Evolutionary conservation across 2,113 vertebrate species (phyloP).

Genomic region (Sapajus apella): DNA sequence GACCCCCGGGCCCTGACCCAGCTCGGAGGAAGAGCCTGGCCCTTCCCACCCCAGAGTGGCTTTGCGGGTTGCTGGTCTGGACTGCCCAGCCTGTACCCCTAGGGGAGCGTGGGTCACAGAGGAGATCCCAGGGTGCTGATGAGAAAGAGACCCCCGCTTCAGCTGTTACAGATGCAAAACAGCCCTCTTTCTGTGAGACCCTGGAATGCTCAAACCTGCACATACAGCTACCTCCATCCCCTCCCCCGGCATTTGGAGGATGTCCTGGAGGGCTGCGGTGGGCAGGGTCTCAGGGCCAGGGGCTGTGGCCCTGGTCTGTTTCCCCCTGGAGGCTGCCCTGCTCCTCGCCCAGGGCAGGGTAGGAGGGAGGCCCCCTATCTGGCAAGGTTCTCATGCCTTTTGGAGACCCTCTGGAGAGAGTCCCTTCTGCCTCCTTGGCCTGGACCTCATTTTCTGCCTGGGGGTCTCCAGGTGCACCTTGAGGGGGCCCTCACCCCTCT

Average conservation of each 20-base stretch:
- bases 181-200: background rate
- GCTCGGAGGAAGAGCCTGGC: background rate
- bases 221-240: background rate
- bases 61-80: too few relatives aligned
- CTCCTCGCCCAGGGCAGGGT: background rate
- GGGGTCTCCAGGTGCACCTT: background rate
- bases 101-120: background rate
- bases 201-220: background rate
- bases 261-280: background rate
- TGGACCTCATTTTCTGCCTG: too few relatives aligned
- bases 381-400: rapidly evolving
- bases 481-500: rapidly evolving
- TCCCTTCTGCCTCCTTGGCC: too few relatives aligned
- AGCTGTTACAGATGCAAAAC: rapidly evolving
- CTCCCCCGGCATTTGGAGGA: background rate
- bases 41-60: background rate
- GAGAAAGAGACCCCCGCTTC: background rate
- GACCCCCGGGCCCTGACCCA: background rate
- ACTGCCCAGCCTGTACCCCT: rapidly evolving
- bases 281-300: rapidly evolving
- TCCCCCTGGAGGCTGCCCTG: rapidly evolving
- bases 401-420: background rate
- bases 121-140: background rate
- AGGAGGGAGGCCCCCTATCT: background rate
- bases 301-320: rapidly evolving